These are phyloP conservation scores for Drosophila ustulata DNA, from an alignment of 2,888 invertebrate species.

Conservation along the genomic window DNA sequence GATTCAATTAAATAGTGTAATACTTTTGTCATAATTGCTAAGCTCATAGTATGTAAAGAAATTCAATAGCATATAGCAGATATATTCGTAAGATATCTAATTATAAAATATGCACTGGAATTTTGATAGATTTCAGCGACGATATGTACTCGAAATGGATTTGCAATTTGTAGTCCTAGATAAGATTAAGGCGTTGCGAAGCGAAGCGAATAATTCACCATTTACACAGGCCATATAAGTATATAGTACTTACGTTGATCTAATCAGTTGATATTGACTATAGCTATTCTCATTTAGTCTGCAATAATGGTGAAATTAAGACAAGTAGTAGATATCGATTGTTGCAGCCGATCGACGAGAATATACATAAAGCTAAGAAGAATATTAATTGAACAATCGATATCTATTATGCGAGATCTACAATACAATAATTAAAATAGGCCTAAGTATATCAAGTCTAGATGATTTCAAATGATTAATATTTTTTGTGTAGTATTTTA, in stretches of 20 bases:
- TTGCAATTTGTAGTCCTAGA: slow-evolving; percentile 40
- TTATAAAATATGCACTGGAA: slow-evolving; percentile 25
- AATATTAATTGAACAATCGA: slow-evolving; percentile 13
- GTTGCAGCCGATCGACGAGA: slow-evolving; percentile 10
- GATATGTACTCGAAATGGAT: slow-evolving; percentile 39
- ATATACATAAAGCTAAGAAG: slow-evolving; percentile 1
- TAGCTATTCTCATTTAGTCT: slow-evolving; percentile 54
- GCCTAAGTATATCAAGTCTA: slow-evolving; percentile 20
- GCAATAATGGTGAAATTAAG: slow-evolving; percentile 57
- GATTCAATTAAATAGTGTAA: slow-evolving; percentile 67
- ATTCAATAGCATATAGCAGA: slow-evolving; percentile 1
- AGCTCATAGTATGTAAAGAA: slow-evolving; percentile 48
- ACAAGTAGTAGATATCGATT: slow-evolving; percentile 41
- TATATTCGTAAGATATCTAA: slow-evolving; percentile 18
- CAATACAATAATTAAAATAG: slow-evolving; percentile 2
- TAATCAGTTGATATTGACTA: slow-evolving; percentile 57
- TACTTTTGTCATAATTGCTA: slow-evolving; percentile 71
- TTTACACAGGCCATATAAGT: slow-evolving; percentile 57
- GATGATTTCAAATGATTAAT: slow-evolving; percentile 24
- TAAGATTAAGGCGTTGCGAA: not conserved
- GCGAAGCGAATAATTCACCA: slow-evolving; percentile 38
- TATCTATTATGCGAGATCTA: slow-evolving; percentile 19
- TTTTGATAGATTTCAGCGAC: slow-evolving; percentile 45
- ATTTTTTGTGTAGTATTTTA: slow-evolving; percentile 7
- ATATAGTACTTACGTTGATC: slow-evolving; percentile 55